Conservation (phyloP, 2,888 invertebrate species). For the Entomobrya proxima region DNA sequence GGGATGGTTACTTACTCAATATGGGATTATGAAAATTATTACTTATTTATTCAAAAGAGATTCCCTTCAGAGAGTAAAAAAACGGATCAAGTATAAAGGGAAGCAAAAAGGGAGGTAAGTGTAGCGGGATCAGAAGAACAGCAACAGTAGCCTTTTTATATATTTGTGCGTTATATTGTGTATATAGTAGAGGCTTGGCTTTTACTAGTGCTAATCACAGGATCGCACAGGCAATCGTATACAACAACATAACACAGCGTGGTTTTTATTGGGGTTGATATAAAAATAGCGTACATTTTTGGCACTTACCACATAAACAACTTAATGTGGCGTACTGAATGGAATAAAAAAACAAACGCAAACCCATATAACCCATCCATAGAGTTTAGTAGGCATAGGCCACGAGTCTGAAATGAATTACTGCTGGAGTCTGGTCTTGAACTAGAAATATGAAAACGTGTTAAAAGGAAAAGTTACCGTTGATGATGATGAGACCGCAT, state of each 20-base stretch:
- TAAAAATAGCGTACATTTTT: constrained; percentile 25
- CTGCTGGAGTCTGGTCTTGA: constrained; percentile 18
- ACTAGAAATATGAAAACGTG: constrained; percentile 39
- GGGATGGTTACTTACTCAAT: constrained; percentile 15
- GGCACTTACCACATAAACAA: constrained; percentile 22
- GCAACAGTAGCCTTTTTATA: constrained; percentile 27
- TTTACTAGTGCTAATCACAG: constrained; percentile 71
- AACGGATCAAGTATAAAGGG: background rate
- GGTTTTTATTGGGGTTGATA: constrained; percentile 35
- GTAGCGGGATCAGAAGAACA: background rate
- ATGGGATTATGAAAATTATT: constrained; percentile 44
- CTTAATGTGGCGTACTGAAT: background rate
- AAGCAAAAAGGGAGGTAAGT: background rate
- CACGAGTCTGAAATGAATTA: constrained; percentile 13
- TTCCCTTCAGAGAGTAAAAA: background rate
- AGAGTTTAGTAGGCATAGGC: too few relatives aligned
- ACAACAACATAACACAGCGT: background rate
- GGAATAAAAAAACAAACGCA: too few relatives aligned
- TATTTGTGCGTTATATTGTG: background rate
- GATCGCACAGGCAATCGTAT: constrained; percentile 66
- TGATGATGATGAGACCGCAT: constrained; percentile 34
- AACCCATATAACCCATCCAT: too few relatives aligned
- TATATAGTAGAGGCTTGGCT: background rate
- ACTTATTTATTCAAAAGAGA: constrained; percentile 45
- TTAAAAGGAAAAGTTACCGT: constrained; percentile 15